phyloP scores from a whole-genome alignment of 2,113 vertebrate species.

The Varanus salvator region DNA sequence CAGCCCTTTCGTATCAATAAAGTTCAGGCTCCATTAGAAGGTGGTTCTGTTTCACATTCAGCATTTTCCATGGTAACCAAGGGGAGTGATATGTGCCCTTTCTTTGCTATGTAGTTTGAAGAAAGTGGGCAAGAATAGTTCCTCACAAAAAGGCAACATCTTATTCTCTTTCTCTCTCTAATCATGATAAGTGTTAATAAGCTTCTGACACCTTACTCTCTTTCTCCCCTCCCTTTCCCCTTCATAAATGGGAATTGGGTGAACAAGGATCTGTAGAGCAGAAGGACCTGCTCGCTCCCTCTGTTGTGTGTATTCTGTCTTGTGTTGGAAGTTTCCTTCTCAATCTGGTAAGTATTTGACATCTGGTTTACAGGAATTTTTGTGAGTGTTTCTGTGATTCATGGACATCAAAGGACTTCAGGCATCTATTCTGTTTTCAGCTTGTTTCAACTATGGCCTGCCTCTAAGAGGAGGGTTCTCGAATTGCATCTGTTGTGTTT shows the following conservation, averaged over 20 bases:
- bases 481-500: slow-evolving; percentile 35
- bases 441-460: slow-evolving; percentile 34
- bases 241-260: slow-evolving; percentile 70
- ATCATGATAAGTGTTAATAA: slow-evolving; percentile 71
- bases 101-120: slow-evolving; percentile 14
- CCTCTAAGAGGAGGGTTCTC: slow-evolving; percentile 58
- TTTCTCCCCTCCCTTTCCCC: slow-evolving; percentile 60
- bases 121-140: slow-evolving; percentile 43
- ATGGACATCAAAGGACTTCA: slow-evolving; percentile 70
- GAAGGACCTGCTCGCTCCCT: slow-evolving; percentile 62
- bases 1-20: not conserved
- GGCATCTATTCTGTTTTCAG: slow-evolving; percentile 51
- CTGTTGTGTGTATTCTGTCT: slow-evolving; percentile 57
- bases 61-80: not conserved
- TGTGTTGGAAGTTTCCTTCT: slow-evolving; percentile 54
- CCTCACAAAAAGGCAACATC: not conserved
- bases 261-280: slow-evolving; percentile 67
- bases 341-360: slow-evolving; percentile 73
- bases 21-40: not conserved
- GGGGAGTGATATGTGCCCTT: not conserved
- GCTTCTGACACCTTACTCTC: slow-evolving; percentile 74
- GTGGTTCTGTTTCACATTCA: not conserved
- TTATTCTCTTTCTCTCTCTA: not conserved
- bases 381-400: slow-evolving; percentile 71
- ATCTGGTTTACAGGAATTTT: slow-evolving; percentile 75